Evolutionary conservation across 2,797 vertebrate genomes (phyloP).

Genomic region (Chiroxiphia lanceolata): DNA sequence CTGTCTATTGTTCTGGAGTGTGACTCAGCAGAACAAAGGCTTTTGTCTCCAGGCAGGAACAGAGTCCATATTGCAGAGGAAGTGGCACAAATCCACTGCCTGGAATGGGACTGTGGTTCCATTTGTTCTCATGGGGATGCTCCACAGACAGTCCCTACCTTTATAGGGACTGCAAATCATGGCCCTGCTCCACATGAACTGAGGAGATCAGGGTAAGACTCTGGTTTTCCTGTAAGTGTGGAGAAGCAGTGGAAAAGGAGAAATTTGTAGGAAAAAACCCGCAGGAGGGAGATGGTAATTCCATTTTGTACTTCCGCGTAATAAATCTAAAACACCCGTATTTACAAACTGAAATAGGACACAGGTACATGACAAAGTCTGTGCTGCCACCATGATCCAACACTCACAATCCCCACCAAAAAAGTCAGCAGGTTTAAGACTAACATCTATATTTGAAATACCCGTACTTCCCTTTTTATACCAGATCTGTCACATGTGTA

Average conservation of each 20-base stretch:
- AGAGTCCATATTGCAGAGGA: neutral
- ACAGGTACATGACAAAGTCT: neutral
- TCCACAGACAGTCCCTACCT: neutral
- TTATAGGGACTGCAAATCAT: neutral
- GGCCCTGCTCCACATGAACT: neutral
- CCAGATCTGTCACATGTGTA: neutral
- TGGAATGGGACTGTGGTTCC: neutral
- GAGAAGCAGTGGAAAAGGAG: neutral
- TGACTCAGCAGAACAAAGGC: constrained; percentile 39
- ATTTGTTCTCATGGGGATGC: neutral
- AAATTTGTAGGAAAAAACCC: neutral
- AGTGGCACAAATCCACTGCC: neutral
- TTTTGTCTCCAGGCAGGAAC: neutral
- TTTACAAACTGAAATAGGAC: neutral
- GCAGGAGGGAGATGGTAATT: accelerated
- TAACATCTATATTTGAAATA: neutral
- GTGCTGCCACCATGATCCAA: neutral
- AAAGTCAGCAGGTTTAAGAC: neutral
- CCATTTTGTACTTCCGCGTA: neutral
- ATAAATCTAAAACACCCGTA: neutral
- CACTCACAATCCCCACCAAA: neutral
- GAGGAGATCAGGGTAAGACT: neutral
- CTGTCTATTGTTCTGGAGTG: neutral
- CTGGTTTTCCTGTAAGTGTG: neutral
- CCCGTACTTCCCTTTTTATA: neutral